Base-by-base conservation (phyloP, 1,140 invertebrate species). In the Geopemphigus sp. region DNA sequence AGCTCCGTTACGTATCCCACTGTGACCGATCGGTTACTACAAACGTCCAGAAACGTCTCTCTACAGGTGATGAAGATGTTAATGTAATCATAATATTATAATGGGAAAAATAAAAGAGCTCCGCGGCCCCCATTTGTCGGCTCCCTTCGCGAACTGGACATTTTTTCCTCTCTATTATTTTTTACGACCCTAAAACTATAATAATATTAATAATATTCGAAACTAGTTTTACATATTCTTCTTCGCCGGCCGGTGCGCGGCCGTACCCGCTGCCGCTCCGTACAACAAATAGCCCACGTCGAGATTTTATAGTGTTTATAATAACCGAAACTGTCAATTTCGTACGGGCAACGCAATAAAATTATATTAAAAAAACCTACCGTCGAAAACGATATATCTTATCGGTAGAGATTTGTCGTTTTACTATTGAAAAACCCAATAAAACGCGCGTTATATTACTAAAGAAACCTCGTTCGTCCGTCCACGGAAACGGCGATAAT, bases 51-150 rank as follows among this genome's bases (percentile, higher is more conserved):
- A 61, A 76, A 70, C 66, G 24, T 70, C 54, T n/a, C n/a, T 76
- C 32, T 59, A 76, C 73, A 76, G 73, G 73, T 47, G 74, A 78
- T 78, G 74, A 61, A 78, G 74, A 78, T 63, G 74, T 78, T 78
- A 78, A 78, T 63, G 74, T 63, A 61, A 78, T 78, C 74, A 78
- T 63, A 78, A 78, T 78, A 78, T 78, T 63, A 50, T 78, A 78
- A 78, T 63, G 74, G 74, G 57, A 61, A 78, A 78, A n/a, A 72
- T 53, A 29, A 54, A 54, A 72, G 19, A n/a, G n/a, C n/a, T n/a
- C 29, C 45, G 24, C 32, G 22, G 14, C 57, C 74, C 24, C n/a
- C n/a, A n/a, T 50, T 78, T 63, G 74, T 78, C 74, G 74, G 74
- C 57, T 39, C 56, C 74, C 74, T 78, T 63, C 56, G 74, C 57